Base-by-base conservation (phyloP, 2,113 vertebrate species). In the Furnarius figulus region DNA sequence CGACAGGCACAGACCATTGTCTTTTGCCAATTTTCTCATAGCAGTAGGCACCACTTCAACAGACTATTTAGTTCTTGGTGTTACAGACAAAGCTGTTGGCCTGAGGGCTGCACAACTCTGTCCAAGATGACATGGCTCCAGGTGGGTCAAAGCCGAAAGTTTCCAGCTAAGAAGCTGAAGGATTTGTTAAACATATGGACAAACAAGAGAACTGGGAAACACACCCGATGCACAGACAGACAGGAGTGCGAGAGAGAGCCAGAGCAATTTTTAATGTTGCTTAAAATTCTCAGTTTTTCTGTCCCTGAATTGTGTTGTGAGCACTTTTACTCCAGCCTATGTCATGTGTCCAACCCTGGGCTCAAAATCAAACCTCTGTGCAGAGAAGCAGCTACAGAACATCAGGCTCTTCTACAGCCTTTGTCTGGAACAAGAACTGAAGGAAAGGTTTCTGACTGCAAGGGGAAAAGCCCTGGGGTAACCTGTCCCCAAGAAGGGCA, bases 91-190 rank as follows among this genome's bases (percentile, higher is more conserved):
- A 86, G 93, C 83, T 78, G 61, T 4, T 95, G 92, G 96, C 92
- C 75, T 28, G 44, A 86, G 62, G 20, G 47, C 73, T 31, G 44
- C 90, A 85, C 61, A 52, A 53, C 35, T 90, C 79, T 61, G 59
- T 96, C 96, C 96, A 97, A 96, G 44, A 93, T 95, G 83, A 95
- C 89, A 94, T 37, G 5, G 94, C 74, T 97, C 97, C 96, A 97
- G 94, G 94, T 97, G 71, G 97, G 96, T 97, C 96, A 97, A 37
- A 72, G 86, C 93, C 85, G 73, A 92, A 89, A 91, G 86, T 56
- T 94, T 96, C 96, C 96, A 96, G 86, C 70, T 63, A 30, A 70
- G 70, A 95, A 91, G 70, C 84, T 87, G 89, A 66, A 87, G 71
- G 58, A 88, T 63, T 27, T 93, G 65, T 89, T 91, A 50, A 95